These are phyloP conservation scores for Cairina moschata DNA, from an alignment of 2,113 vertebrate genomes.

Conservation along the genomic window DNA sequence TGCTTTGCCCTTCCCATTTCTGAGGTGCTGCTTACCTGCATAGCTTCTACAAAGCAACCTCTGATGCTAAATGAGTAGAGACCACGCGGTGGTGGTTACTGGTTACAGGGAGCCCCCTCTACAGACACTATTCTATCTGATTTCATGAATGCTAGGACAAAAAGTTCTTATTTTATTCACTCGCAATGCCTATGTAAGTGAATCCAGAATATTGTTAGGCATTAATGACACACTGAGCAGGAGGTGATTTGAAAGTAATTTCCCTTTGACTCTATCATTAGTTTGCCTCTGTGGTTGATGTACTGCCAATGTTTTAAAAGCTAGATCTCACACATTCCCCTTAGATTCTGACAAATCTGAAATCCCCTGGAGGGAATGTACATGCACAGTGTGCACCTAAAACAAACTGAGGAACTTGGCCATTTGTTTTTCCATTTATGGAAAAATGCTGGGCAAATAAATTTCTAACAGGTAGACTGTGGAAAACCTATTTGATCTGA, in stretches of 20 bases:
- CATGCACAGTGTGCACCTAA: neutral
- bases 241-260: neutral
- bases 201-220: conserved; percentile 24
- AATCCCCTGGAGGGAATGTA: neutral
- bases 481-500: neutral
- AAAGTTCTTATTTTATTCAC: neutral
- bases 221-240: neutral
- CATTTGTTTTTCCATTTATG: neutral
- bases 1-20: neutral
- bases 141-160: conserved; percentile 5
- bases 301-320: neutral
- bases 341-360: neutral
- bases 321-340: neutral
- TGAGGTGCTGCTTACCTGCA: neutral
- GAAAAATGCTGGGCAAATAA: neutral
- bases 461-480: neutral
- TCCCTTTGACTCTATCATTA: conserved; percentile 1
- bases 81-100: neutral
- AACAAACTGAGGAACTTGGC: neutral
- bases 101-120: neutral
- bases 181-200: neutral
- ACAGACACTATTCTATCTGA: neutral
- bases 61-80: neutral
- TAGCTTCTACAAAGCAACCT: neutral
- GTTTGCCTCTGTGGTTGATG: neutral